Percentiles rank a stretch among this genome's conserved stretches.
These are phyloP conservation scores for Saccostrea glomerata DNA, from an alignment of 1,140 invertebrate genomes.

Conservation along the genomic window DNA sequence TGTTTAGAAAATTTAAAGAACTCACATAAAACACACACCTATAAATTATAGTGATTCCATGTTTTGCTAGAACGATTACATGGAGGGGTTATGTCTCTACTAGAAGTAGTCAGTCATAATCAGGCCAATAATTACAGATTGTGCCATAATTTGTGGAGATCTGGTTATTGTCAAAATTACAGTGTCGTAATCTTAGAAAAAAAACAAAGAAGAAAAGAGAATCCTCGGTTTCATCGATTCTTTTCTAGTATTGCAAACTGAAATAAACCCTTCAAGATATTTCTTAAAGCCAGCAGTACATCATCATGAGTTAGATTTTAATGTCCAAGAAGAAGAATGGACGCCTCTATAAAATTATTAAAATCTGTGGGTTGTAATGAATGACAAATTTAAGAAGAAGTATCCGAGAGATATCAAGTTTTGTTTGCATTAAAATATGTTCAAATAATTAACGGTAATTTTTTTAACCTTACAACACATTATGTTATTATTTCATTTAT, in stretches of 20 bases:
- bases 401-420: too few relatives aligned
- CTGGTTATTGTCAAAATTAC: slow-evolving; percentile 11
- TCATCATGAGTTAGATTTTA: too few relatives aligned
- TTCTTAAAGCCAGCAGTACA: background rate
- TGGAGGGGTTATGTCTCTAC: background rate
- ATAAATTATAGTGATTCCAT: background rate
- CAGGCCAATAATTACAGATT: background rate
- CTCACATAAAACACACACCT: background rate
- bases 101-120: background rate
- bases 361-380: too few relatives aligned
- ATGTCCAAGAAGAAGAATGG: too few relatives aligned
- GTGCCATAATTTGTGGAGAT: slow-evolving; percentile 10
- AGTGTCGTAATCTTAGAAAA: background rate
- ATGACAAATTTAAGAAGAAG: too few relatives aligned
- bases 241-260: background rate
- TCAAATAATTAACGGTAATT: too few relatives aligned
- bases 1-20: background rate
- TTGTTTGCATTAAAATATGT: too few relatives aligned
- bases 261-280: background rate
- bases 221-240: background rate
- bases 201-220: background rate
- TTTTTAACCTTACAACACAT: too few relatives aligned
- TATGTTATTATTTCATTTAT: too few relatives aligned
- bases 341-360: too few relatives aligned
- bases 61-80: background rate